Conservation (phyloP, 2,888 invertebrate species). For the Euclidia mi region DNA sequence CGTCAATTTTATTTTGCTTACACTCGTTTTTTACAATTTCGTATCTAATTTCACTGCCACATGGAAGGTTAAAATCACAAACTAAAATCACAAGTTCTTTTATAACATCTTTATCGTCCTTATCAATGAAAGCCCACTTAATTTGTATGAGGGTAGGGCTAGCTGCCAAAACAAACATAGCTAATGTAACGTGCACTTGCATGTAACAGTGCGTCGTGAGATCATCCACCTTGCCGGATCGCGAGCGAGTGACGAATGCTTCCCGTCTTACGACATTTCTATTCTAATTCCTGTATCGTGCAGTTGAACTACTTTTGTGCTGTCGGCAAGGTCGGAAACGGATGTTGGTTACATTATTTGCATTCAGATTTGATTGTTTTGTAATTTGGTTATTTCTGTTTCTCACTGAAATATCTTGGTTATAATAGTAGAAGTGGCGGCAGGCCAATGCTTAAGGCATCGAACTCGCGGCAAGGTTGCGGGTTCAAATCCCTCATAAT, state of each 20-base stretch:
- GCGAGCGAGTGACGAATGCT: conserved; percentile 56
- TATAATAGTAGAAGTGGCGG: too few relatives aligned
- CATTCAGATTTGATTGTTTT: conserved; percentile 22
- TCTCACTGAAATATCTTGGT: conserved; percentile 4
- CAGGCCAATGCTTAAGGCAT: too few relatives aligned
- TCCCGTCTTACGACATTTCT: conserved; percentile 65
- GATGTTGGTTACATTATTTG: conserved; percentile 30
- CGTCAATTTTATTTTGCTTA: too few relatives aligned
- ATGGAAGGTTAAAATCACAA: not conserved
- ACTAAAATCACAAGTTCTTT: not conserved
- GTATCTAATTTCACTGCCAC: too few relatives aligned
- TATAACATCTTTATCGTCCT: conserved; percentile 2
- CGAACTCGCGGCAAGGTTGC: too few relatives aligned
- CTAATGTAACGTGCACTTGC: conserved; percentile 65
- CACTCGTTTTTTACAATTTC: too few relatives aligned
- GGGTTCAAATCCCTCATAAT: too few relatives aligned
- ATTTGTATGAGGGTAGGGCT: conserved; percentile 36
- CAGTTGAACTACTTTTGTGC: conserved; percentile 39
- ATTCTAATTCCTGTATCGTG: conserved; percentile 49
- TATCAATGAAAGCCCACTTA: conserved; percentile 12
- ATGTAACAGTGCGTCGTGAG: conserved; percentile 75
- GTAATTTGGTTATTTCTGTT: conserved; percentile 2
- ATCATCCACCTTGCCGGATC: conserved; percentile 78
- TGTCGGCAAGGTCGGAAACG: conserved; percentile 50
- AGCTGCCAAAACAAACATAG: conserved; percentile 73